phyloP scores from a whole-genome alignment of 30 jellyfish, hydroid and myxozoan genomes.

The Aurelia coerulea region DNA sequence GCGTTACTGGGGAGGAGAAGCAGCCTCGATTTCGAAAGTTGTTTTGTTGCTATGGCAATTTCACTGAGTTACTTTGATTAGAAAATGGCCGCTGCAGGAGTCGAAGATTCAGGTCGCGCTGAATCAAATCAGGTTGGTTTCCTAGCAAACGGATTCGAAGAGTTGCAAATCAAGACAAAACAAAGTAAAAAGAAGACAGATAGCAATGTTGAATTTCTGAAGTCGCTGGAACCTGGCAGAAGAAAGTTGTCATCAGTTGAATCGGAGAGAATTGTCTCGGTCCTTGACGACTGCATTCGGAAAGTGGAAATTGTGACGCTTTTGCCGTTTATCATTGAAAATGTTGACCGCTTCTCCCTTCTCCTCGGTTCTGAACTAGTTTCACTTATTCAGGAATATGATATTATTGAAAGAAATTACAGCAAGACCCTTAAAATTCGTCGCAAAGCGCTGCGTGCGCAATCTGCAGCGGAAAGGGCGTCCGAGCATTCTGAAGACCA shows the following conservation, averaged over 20 bases:
- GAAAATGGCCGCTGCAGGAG: slow-evolving; percentile 56
- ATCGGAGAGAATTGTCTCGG: slow-evolving; percentile 80
- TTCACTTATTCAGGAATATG: slow-evolving; percentile 59
- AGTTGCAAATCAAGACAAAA: slow-evolving; percentile 60
- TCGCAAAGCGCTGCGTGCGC: slow-evolving; percentile 37
- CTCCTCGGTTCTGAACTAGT: slow-evolving; percentile 75
- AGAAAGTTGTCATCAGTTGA: slow-evolving; percentile 86
- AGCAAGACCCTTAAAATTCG: slow-evolving; percentile 30
- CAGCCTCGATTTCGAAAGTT: slow-evolving; percentile 20
- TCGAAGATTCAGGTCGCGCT: slow-evolving; percentile 13
- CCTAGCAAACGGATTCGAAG: slow-evolving; percentile 61
- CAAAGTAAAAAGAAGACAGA: slow-evolving; percentile 56
- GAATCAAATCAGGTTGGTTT: slow-evolving; percentile 19
- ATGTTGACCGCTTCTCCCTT: slow-evolving; percentile 71
- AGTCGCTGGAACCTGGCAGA: slow-evolving; percentile 75
- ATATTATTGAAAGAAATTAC: slow-evolving; percentile 43
- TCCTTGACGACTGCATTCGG: slow-evolving; percentile 78
- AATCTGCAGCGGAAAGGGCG: background rate
- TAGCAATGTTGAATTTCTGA: slow-evolving; percentile 35
- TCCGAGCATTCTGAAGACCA: background rate
- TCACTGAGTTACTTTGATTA: background rate
- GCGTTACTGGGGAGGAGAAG: background rate
- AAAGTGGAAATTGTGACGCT: slow-evolving; percentile 85
- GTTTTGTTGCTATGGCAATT: slow-evolving; percentile 45
- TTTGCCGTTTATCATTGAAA: slow-evolving; percentile 82